Evolutionary conservation across 2,888 invertebrate species (phyloP).

Genomic region (Meliscaeva auricollis): DNA sequence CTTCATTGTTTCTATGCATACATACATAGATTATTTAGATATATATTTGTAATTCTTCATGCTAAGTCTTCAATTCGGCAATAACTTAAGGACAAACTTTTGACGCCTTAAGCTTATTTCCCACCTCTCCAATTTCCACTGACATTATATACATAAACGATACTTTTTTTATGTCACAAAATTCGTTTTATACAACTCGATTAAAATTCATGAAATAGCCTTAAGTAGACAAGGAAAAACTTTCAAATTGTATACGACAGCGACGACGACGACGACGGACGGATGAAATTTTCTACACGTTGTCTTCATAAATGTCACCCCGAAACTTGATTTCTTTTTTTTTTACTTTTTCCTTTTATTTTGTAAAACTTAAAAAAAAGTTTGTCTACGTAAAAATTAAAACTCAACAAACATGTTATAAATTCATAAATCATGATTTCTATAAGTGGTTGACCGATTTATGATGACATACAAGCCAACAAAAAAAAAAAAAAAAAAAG

Average conservation of each 20-base stretch:
- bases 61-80: background rate
- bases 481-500: no score
- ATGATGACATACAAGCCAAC: constrained; percentile 23
- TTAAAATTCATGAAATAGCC: constrained; percentile 42
- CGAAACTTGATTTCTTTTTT: background rate
- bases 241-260: constrained; percentile 5
- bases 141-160: constrained; percentile 5
- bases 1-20: background rate
- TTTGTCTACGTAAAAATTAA: background rate
- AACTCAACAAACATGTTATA: background rate
- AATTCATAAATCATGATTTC: constrained; percentile 22
- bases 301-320: constrained; percentile 22
- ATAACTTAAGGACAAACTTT: constrained; percentile 25
- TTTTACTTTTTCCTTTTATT: constrained; percentile 12
- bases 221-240: constrained; percentile 23
- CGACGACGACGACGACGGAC: background rate
- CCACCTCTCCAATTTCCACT: background rate
- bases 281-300: constrained; percentile 4
- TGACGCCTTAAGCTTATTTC: constrained; percentile 22
- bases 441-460: constrained; percentile 33
- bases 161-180: constrained; percentile 19
- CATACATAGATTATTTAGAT: background rate
- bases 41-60: background rate
- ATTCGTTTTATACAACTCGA: constrained; percentile 10
- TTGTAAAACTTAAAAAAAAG: constrained; percentile 24